Evolutionary conservation across 1,140 invertebrate genomes (phyloP).

Genomic region (Micrasema longulum): DNA sequence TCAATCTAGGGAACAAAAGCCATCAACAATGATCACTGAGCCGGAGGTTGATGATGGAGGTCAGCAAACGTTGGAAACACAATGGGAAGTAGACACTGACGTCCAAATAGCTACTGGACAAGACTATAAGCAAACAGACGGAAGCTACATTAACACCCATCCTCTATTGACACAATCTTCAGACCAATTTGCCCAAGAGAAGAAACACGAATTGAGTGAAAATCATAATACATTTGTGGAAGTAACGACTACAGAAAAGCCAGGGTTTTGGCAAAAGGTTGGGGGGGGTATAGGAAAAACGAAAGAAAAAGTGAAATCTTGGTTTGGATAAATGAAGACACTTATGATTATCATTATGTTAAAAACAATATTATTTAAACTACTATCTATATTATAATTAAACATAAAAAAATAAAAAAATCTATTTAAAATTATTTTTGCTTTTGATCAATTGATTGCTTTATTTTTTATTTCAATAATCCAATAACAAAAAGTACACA

Average conservation of each 20-base stretch:
- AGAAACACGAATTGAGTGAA: too few species aligned
- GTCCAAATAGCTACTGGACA: neutral
- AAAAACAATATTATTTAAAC: too few species aligned
- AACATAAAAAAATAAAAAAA: too few species aligned
- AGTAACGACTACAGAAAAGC: conserved; percentile 56
- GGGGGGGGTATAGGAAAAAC: conserved; percentile 60
- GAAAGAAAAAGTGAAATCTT: conserved; percentile 67
- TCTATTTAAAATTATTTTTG: too few species aligned
- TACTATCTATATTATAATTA: too few species aligned
- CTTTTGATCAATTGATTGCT: too few species aligned
- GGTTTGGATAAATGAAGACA: conserved; percentile 60
- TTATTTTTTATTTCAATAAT: too few species aligned
- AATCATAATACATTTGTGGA: neutral
- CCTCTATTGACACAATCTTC: too few species aligned
- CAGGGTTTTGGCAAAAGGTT: conserved; percentile 69
- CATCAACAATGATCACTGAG: conserved; percentile 5
- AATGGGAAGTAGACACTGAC: conserved; percentile 3
- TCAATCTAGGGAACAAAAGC: neutral
- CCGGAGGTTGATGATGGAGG: conserved; percentile 6
- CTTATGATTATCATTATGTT: too few species aligned
- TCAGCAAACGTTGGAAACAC: conserved; percentile 19
- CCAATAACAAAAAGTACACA: too few species aligned
- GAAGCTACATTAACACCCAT: neutral
- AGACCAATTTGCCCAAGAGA: too few species aligned
- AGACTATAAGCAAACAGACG: neutral